These are phyloP conservation scores for Grammomys surdaster DNA, from an alignment of 2,113 vertebrate genomes.

Conservation along the genomic window DNA sequence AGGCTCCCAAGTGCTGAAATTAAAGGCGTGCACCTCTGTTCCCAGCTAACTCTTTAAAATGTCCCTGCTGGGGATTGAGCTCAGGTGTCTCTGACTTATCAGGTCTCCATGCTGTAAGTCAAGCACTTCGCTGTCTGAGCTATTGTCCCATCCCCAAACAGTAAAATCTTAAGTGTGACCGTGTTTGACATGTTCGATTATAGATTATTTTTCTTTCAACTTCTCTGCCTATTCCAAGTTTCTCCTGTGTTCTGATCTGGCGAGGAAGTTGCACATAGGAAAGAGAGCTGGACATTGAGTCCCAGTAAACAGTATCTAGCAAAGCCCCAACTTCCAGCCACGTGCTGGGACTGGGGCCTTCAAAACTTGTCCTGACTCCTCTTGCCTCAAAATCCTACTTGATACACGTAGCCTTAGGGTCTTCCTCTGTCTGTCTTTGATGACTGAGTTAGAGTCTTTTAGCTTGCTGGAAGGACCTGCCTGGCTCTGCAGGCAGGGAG, in stretches of 20 bases:
- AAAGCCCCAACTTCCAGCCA: background rate
- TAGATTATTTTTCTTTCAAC: background rate
- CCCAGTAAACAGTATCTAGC: background rate
- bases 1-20: background rate
- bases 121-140: background rate
- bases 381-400: background rate
- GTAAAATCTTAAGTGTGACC: background rate
- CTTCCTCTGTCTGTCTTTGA: background rate
- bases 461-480: background rate
- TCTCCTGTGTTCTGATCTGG: background rate
- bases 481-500: background rate
- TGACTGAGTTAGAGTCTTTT: background rate
- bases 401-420: background rate
- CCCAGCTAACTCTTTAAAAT: background rate
- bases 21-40: background rate
- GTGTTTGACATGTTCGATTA: background rate
- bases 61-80: background rate
- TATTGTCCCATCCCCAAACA: background rate
- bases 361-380: background rate
- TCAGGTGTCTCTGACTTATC: too few species aligned
- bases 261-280: background rate
- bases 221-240: conserved; percentile 8
- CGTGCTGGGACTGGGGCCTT: background rate
- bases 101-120: background rate
- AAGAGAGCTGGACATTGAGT: background rate